phyloP scores from a whole-genome alignment of 2,113 vertebrate genomes.

The Alligator mississippiensis region DNA sequence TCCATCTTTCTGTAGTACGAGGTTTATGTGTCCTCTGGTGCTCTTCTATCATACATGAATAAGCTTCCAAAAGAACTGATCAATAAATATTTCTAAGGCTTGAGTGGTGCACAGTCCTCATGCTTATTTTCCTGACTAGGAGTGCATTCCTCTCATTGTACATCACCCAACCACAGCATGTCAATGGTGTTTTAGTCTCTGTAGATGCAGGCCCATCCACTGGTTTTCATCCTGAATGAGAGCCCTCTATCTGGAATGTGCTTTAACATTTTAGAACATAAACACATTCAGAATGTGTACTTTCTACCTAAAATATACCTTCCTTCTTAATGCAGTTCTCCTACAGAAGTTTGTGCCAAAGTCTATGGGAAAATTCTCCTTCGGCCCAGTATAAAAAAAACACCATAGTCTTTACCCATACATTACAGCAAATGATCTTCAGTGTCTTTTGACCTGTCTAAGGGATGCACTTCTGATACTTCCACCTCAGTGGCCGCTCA shows the following conservation, averaged over 20 bases:
- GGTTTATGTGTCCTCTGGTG: background rate
- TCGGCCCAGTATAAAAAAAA: background rate
- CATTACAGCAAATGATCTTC: background rate
- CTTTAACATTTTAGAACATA: background rate
- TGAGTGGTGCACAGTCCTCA: background rate
- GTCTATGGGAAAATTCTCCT: background rate
- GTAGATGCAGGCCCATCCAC: background rate
- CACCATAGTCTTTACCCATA: background rate
- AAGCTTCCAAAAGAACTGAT: background rate
- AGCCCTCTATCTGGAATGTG: background rate
- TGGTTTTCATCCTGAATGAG: background rate
- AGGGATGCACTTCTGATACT: background rate
- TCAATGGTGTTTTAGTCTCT: background rate
- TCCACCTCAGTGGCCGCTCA: accelerated
- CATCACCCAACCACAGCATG: background rate
- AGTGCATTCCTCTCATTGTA: background rate
- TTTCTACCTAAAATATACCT: background rate
- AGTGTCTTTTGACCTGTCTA: background rate
- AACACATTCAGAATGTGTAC: background rate
- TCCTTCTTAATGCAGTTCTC: too few species aligned
- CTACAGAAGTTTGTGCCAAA: background rate
- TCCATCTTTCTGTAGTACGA: background rate
- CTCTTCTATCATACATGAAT: background rate
- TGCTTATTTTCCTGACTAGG: background rate
- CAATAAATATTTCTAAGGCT: background rate